A percentile compares a stretch with the other conserved stretches of the same genome.
These are phyloP conservation scores for Cheiracanthium punctorium DNA, from an alignment of 2,888 invertebrate genomes.

Conservation along the genomic window DNA sequence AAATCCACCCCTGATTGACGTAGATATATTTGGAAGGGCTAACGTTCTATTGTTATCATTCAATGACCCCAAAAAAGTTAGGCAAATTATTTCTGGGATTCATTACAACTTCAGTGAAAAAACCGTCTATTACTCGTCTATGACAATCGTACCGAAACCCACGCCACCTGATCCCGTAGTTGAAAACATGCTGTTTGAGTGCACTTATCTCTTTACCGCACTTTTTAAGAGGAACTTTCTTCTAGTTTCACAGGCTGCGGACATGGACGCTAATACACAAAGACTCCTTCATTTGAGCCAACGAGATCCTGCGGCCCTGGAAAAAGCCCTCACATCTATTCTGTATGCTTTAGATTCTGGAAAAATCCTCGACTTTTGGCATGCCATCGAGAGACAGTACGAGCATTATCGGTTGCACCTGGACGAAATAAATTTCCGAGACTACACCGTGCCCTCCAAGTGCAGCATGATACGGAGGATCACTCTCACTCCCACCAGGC, in stretches of 20 bases:
- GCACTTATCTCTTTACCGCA: conserved; percentile 45
- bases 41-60: conserved; percentile 46
- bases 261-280: neutral
- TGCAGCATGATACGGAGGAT: conserved; percentile 56
- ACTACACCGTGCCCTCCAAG: conserved; percentile 54
- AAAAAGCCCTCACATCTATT: conserved; percentile 47
- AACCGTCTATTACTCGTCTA: conserved; percentile 35
- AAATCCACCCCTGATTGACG: neutral
- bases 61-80: neutral
- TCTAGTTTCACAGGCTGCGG: conserved; percentile 10
- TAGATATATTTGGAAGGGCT: conserved; percentile 45
- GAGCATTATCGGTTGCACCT: conserved; percentile 17
- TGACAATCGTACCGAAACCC: neutral
- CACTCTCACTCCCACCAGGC: conserved; percentile 49
- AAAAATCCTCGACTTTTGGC: conserved; percentile 45
- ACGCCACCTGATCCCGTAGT: conserved; percentile 5
- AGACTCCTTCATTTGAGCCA: neutral
- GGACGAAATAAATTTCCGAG: conserved; percentile 33
- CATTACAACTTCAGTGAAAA: conserved; percentile 36
- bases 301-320: conserved; percentile 24
- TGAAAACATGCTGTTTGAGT: conserved; percentile 36
- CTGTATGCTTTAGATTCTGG: conserved; percentile 49
- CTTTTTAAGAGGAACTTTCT: conserved; percentile 54
- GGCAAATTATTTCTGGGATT: conserved; percentile 45
- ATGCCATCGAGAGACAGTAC: conserved; percentile 24